Evolutionary conservation across 2,113 vertebrate species (phyloP).

Genomic region (Empidonax alnorum): DNA sequence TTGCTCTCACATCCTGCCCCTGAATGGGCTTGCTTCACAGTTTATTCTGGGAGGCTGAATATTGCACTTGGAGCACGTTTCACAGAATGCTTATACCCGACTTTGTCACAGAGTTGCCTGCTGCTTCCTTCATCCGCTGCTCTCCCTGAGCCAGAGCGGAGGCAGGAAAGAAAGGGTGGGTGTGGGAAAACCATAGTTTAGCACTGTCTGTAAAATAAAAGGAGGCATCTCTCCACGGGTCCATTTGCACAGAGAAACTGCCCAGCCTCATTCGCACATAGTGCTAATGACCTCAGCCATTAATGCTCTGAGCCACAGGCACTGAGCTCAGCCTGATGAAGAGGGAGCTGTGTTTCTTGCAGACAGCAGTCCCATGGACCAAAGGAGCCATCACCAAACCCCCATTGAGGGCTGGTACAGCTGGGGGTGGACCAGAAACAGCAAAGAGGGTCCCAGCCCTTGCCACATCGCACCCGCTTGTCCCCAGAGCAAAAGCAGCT

Average conservation of each 20-base stretch:
- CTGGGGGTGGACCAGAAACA: not conserved
- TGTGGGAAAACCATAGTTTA: not conserved
- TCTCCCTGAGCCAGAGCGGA: not conserved
- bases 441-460: not conserved
- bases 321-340: rapidly evolving
- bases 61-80: not conserved
- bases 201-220: not conserved
- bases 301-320: not conserved
- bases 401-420: not conserved
- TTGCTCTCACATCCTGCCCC: not conserved
- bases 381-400: not conserved
- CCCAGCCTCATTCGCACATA: not conserved
- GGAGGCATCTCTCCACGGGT: not conserved
- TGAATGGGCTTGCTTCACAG: not conserved
- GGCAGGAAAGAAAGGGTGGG: not conserved
- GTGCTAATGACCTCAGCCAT: not conserved
- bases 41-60: not conserved
- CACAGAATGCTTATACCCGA: not conserved
- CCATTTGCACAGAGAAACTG: not conserved
- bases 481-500: rapidly evolving
- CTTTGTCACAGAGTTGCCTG: not conserved
- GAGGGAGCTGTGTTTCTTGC: not conserved
- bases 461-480: rapidly evolving
- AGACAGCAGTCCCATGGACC: not conserved
- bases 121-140: not conserved